Percentiles rank a stretch among this genome's conserved stretches.
Evolutionary conservation across 2,797 vertebrate genomes (phyloP).

Genomic region (Erethizon dorsatum): DNA sequence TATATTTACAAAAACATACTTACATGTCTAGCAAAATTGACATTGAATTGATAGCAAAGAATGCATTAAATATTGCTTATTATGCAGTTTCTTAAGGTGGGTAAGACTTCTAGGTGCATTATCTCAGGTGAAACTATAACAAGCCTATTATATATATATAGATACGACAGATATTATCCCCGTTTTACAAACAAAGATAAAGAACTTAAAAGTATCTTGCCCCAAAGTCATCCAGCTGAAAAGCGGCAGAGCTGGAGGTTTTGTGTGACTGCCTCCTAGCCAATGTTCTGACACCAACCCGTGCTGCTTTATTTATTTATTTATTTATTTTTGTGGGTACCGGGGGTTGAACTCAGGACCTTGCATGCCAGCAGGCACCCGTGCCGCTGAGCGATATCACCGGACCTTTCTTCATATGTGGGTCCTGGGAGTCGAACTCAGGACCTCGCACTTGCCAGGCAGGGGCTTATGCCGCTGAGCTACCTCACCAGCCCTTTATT

Average conservation of each 20-base stretch:
- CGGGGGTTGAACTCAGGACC: no score
- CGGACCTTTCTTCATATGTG: no score
- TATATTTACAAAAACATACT: neutral
- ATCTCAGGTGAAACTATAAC: neutral
- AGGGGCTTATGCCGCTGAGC: no score
- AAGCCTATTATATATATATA: neutral
- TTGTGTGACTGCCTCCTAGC: neutral
- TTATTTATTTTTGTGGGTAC: no score
- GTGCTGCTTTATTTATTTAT: slow-evolving; percentile 4
- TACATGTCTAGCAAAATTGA: slow-evolving; percentile 4
- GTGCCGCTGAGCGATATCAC: no score
- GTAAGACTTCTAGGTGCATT: neutral
- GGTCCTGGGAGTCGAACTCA: no score
- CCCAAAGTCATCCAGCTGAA: neutral
- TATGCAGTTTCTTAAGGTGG: neutral
- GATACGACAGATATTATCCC: neutral
- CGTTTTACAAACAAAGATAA: slow-evolving; percentile 9
- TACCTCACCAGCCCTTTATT: neutral
- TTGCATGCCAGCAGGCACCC: no score
- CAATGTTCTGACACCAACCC: neutral
- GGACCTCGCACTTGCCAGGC: no score
- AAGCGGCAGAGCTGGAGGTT: slow-evolving; percentile 1
- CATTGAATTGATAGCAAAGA: slow-evolving; percentile 9
- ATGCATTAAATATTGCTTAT: slow-evolving; percentile 20
- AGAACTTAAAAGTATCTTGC: neutral